Evolutionary conservation across 2,113 vertebrate species (phyloP), one percentile per base, ranked within the genome.

Genomic region (Grantiella picta): DNA sequence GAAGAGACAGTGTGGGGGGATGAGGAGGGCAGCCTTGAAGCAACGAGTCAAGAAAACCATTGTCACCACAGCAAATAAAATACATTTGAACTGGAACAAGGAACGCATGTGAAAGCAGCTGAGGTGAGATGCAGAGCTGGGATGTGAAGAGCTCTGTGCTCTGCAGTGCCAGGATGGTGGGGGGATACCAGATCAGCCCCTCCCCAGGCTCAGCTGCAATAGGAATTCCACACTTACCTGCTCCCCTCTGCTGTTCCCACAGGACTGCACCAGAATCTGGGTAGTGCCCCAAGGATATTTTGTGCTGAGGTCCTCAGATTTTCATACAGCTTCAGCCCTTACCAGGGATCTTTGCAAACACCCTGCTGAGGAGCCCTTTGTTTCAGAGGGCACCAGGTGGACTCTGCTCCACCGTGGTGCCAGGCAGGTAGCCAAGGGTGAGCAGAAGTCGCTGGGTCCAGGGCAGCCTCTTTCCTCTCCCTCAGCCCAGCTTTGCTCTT

Each of bases 151-250:
- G 38, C 38, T 82, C 50, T 77, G 54, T 63, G 69, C 54, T 69
- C 70, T 69, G 57, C 36, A 0, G 0, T 59, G 66, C 31, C 2
- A 8, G 35, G 45, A 19, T 16, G 7, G 19, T 5, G 10, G 5
- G 9, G 23, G 20, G 23, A 42, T 35, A 20, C 18, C 0, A 3
- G 23, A 12, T 35, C 57, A 86, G 50, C 5, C 23, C 36, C 38
- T 78, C 65, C 47, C 42, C 60, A 42, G 18, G 44, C 49, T 79
- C 9, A 3, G 42, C 29, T 73, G 18, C 47, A 63, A 50, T 0
- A 1, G 56, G 28, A 71, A 29, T 10, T 72, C 66, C 47, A 31
- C 50, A 29, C 70, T 77, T 82, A 95, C 90, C 82, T 87, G 31
- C 70, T 94, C 52, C 16, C 16, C 16, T 61, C 80, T 56, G 61